Conservation (phyloP, 2,888 invertebrate species). For the Drosophila yooni region DNA sequence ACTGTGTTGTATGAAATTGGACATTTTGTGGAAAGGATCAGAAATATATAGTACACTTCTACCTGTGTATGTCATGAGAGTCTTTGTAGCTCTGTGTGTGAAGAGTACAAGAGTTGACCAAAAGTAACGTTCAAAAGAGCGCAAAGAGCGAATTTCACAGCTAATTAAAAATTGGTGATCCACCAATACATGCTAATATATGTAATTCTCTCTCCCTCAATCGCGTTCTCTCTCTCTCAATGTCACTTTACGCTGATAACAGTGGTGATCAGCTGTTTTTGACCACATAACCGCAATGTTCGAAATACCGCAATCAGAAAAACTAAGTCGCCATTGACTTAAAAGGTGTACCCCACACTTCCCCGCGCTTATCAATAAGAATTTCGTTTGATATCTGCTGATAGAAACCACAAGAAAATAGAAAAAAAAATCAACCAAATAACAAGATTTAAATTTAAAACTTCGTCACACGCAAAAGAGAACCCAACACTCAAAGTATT, state of each 20-base stretch:
- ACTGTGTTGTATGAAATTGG: background rate
- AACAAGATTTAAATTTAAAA: constrained; percentile 44
- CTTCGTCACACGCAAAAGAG: constrained; percentile 22
- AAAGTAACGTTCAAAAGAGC: background rate
- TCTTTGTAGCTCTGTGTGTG: background rate
- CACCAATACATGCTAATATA: background rate
- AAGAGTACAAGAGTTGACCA: background rate
- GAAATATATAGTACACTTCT: background rate
- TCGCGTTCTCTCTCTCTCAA: background rate
- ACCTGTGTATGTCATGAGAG: background rate
- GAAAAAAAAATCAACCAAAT: background rate
- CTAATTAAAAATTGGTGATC: background rate
- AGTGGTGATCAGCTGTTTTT: constrained; percentile 39
- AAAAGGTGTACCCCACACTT: constrained; percentile 3
- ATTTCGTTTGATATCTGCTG: constrained; percentile 44
- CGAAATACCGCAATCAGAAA: constrained; percentile 11
- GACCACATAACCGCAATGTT: background rate
- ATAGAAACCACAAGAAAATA: constrained; percentile 23
- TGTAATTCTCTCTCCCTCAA: background rate
- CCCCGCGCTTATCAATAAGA: constrained; percentile 39
- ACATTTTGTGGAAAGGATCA: background rate
- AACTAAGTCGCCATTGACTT: constrained; percentile 20
- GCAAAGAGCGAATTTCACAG: background rate
- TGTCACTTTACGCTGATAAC: background rate
- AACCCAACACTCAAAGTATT: constrained; percentile 5